phyloP scores from a whole-genome alignment of 2,113 vertebrate species.

The Xiphophorus couchianus region DNA sequence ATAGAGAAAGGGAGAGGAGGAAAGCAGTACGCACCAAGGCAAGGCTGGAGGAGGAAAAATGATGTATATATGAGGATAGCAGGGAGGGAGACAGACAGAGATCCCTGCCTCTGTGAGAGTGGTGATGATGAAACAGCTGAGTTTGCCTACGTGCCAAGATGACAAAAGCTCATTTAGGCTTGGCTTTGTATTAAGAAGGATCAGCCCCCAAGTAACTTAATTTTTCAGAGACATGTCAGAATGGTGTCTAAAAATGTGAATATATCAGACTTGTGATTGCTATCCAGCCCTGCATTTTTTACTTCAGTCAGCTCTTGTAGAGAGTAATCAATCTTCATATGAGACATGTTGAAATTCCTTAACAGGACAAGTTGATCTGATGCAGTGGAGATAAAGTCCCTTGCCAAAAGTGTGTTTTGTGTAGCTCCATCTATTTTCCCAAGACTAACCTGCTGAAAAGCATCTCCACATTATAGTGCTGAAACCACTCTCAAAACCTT shows the following conservation, averaged over 20 bases:
- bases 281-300: too few relatives aligned
- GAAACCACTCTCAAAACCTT: neutral
- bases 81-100: slow-evolving; percentile 51
- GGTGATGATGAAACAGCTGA: slow-evolving; percentile 54
- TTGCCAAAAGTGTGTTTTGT: neutral
- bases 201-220: slow-evolving; percentile 7
- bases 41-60: slow-evolving; percentile 34
- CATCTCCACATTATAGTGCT: neutral
- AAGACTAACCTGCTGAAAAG: neutral
- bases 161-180: slow-evolving; percentile 37
- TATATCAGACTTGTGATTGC: neutral
- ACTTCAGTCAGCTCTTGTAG: too few relatives aligned
- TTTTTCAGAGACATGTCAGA: slow-evolving; percentile 8
- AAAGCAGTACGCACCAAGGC: slow-evolving; percentile 25
- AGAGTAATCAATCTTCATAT: too few relatives aligned
- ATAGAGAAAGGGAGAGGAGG: slow-evolving; percentile 41
- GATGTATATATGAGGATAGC: slow-evolving; percentile 28
- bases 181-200: slow-evolving; percentile 17
- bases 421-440: neutral
- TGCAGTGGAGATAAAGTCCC: too few relatives aligned
- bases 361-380: too few relatives aligned
- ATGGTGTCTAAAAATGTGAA: slow-evolving; percentile 9
- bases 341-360: too few relatives aligned
- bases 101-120: slow-evolving; percentile 54
- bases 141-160: slow-evolving; percentile 36